Evolutionary conservation across 2,888 invertebrate genomes (phyloP).

Genomic region (Scaptomyza tumidula): DNA sequence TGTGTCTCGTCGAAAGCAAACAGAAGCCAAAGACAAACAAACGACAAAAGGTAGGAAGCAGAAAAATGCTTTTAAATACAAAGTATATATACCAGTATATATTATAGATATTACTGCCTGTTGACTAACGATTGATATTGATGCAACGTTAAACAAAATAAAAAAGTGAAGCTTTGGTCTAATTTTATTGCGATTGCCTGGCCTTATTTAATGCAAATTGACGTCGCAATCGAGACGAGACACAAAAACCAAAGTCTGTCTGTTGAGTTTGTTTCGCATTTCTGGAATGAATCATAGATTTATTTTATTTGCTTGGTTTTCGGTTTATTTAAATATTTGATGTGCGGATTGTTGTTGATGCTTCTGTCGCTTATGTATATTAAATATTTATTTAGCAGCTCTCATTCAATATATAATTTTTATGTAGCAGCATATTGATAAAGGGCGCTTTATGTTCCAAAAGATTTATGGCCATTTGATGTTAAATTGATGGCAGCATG

Average conservation of each 20-base stretch:
- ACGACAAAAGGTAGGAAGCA: slow-evolving; percentile 45
- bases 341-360: slow-evolving; percentile 30
- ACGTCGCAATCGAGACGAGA: slow-evolving; percentile 46
- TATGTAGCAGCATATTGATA: slow-evolving; percentile 47
- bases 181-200: slow-evolving; percentile 39
- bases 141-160: slow-evolving; percentile 56
- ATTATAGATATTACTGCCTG: slow-evolving; percentile 16
- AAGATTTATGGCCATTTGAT: slow-evolving; percentile 65
- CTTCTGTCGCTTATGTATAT: slow-evolving; percentile 53
- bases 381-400: slow-evolving; percentile 68
- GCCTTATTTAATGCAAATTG: slow-evolving; percentile 59
- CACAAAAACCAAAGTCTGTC: slow-evolving; percentile 1
- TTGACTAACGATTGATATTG: slow-evolving; percentile 58
- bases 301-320: slow-evolving; percentile 36
- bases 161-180: slow-evolving; percentile 25
- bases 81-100: slow-evolving; percentile 11
- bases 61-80: slow-evolving; percentile 62
- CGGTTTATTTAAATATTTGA: slow-evolving; percentile 52
- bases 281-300: background rate
- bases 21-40: slow-evolving; percentile 65
- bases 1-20: slow-evolving; percentile 51
- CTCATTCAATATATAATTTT: slow-evolving; percentile 26
- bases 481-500: slow-evolving; percentile 62
- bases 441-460: slow-evolving; percentile 22
- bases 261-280: slow-evolving; percentile 16